phyloP scores from a whole-genome alignment of 2,113 vertebrate genomes.

The Calidris pugnax region DNA sequence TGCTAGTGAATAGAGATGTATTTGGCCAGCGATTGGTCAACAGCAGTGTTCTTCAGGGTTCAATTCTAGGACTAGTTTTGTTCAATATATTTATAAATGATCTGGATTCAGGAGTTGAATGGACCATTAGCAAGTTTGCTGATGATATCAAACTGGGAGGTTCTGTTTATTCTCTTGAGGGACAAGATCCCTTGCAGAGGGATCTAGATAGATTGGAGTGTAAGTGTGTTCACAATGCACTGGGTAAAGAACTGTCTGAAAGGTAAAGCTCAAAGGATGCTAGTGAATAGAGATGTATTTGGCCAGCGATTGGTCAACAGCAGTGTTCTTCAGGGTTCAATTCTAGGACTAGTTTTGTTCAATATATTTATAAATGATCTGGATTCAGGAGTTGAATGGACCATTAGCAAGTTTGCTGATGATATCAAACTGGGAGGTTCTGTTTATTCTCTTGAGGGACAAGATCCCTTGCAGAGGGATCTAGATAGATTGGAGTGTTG shows the following conservation, averaged over 20 bases:
- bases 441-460: background rate
- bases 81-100: background rate
- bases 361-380: background rate
- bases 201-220: too few relatives aligned
- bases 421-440: background rate
- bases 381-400: background rate
- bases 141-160: background rate
- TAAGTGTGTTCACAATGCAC: background rate
- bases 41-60: background rate
- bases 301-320: background rate
- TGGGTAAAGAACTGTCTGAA: background rate
- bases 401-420: background rate
- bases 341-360: background rate
- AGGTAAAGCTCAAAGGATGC: background rate
- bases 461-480: background rate
- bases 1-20: background rate
- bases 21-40: background rate
- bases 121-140: background rate
- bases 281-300: background rate
- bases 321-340: background rate
- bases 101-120: background rate
- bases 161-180: background rate
- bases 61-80: background rate
- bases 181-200: background rate
- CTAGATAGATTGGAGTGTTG: background rate